Conservation (phyloP, 2,113 vertebrate species). For the Anseranas semipalmata region DNA sequence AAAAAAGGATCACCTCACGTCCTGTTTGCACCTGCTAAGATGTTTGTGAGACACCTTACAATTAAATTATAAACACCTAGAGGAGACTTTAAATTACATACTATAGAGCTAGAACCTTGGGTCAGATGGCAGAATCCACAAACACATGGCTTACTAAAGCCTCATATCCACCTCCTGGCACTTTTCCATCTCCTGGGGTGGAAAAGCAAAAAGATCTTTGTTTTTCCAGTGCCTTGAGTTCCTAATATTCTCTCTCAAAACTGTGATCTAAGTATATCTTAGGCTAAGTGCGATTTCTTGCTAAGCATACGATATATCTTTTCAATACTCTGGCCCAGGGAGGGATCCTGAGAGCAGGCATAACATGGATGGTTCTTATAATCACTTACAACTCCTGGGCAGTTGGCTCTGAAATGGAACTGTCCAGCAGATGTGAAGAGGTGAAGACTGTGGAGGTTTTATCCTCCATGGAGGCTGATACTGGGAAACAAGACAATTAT, state of each 20-base stretch:
- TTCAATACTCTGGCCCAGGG: background rate
- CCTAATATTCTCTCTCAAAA: constrained; percentile 10
- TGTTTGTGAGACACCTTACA: constrained; percentile 58
- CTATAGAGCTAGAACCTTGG: constrained; percentile 37
- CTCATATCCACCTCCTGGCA: background rate
- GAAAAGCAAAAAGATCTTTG: constrained; percentile 4
- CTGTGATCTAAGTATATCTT: background rate
- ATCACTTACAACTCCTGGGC: background rate
- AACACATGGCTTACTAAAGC: background rate
- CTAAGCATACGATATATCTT: constrained; percentile 15
- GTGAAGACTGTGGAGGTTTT: background rate
- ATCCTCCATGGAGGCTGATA: background rate
- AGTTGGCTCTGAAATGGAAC: constrained; percentile 18
- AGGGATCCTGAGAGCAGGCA: background rate
- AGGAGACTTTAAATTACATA: constrained; percentile 51
- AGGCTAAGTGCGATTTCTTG: constrained; percentile 15
- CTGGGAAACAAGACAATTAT: background rate
- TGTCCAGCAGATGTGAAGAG: background rate
- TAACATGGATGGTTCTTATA: background rate
- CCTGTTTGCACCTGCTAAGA: constrained; percentile 55
- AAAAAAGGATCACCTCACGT: constrained; percentile 55
- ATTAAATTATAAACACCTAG: constrained; percentile 63
- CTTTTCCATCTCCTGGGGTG: background rate
- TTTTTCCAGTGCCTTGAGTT: background rate
- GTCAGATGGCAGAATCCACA: background rate